Percentiles rank a stretch among this genome's conserved stretches.
phyloP scores from a whole-genome alignment of 2,113 vertebrate genomes.

The Naja naja region DNA sequence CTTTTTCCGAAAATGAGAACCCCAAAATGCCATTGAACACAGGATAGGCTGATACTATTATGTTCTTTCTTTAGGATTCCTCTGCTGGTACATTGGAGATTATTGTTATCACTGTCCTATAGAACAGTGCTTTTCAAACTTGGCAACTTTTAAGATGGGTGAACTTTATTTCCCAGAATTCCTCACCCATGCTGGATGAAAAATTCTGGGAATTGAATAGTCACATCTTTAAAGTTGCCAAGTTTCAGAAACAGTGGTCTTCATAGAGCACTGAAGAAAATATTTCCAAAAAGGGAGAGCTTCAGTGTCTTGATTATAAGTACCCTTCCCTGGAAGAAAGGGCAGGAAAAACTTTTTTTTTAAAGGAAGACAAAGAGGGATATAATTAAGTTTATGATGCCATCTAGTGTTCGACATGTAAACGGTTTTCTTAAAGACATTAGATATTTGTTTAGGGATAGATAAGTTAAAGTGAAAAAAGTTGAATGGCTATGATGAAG shows the following conservation, averaged over 20 bases:
- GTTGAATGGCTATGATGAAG: not conserved
- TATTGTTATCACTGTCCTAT: not conserved
- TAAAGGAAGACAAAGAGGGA: accelerated
- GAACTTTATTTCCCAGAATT: not conserved
- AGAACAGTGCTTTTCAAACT: not conserved
- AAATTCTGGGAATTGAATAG: not conserved
- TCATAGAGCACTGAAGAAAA: slow-evolving; percentile 22
- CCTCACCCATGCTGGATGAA: not conserved
- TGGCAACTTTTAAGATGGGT: not conserved
- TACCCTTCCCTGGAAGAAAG: not conserved
- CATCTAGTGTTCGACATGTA: slow-evolving; percentile 54
- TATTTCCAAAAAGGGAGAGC: slow-evolving; percentile 21
- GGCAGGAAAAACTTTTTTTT: not conserved
- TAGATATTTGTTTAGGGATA: not conserved
- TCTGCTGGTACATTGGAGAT: not conserved
- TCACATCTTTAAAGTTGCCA: not conserved
- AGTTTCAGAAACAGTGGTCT: not conserved
- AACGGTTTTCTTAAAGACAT: accelerated
- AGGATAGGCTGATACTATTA: accelerated
- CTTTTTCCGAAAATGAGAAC: accelerated
- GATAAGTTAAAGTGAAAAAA: not conserved
- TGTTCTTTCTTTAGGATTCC: not conserved
- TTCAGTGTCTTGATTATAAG: not conserved
- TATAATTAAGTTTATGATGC: slow-evolving; percentile 62
- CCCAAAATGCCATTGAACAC: accelerated